phyloP scores from a whole-genome alignment of 2,797 vertebrate genomes.

The Parauchenoglanis ngamensis region DNA sequence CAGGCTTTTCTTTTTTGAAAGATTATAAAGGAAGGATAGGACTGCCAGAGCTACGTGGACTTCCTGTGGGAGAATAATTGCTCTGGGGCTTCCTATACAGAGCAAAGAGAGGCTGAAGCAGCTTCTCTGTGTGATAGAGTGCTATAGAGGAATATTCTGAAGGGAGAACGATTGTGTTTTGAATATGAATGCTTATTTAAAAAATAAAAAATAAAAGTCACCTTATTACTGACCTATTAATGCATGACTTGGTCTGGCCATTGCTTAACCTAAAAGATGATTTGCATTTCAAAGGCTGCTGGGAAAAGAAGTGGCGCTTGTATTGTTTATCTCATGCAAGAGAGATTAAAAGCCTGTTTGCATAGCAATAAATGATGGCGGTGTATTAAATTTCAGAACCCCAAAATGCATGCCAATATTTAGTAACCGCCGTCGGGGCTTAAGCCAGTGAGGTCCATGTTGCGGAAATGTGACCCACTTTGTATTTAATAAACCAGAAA shows the following conservation, averaged over 20 bases:
- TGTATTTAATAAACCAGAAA: background rate
- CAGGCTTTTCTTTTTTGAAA: slow-evolving; percentile 43
- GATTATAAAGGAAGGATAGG: slow-evolving; percentile 48
- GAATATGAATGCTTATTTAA: slow-evolving; percentile 57
- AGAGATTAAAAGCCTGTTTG: background rate
- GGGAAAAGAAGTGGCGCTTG: background rate
- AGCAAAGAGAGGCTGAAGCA: slow-evolving; percentile 54
- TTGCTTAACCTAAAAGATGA: slow-evolving; percentile 38
- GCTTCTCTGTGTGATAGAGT: slow-evolving; percentile 52
- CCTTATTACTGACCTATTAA: slow-evolving; percentile 46
- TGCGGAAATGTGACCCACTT: background rate
- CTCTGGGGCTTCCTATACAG: slow-evolving; percentile 56
- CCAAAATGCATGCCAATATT: background rate
- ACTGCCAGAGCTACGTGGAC: slow-evolving; percentile 28
- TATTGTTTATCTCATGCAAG: slow-evolving; percentile 2
- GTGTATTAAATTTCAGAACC: slow-evolving; percentile 6
- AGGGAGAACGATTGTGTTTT: slow-evolving; percentile 55
- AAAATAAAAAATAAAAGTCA: background rate
- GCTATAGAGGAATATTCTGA: slow-evolving; percentile 51
- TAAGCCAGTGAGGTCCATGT: background rate
- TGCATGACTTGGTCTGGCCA: slow-evolving; percentile 20
- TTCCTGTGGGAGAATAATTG: slow-evolving; percentile 59
- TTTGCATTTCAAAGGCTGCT: slow-evolving; percentile 52
- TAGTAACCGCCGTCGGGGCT: background rate
- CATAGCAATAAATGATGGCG: background rate